Base-by-base conservation (phyloP, 2,797 vertebrate genomes). In the Novumbra hubbsi region DNA sequence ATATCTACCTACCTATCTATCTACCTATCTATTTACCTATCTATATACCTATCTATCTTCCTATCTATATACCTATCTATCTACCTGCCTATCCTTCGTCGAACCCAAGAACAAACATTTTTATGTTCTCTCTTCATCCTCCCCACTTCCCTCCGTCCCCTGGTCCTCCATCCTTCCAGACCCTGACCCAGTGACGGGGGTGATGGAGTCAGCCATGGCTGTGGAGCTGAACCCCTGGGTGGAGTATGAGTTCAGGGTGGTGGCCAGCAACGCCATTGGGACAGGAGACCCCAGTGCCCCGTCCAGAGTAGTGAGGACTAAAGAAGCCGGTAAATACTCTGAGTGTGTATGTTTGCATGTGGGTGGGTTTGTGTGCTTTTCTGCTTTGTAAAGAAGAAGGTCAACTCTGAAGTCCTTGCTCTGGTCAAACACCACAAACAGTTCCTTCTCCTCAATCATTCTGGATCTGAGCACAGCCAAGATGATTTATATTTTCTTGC, bases 211-310 rank as follows among this genome's bases (percentile, higher is more conserved):
- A 19, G 96, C 97, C 52, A 95, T 98, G 93, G 97, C 96, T 8
- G 94, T 98, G 49, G 94, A 97, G 48, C 92, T 99, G 81, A 98
- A 96, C 82, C 97, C 98, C 14, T 99, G 98, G 98, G 96, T 98
- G 79, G 97, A 99, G 73, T 99, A 99, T 28, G 97, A 99, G 86
- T 99, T 99, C 84, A 92, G 97, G 84, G 97, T 99, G 63, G 97
- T 99, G 73, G 97, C 98, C 70, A 97, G 93, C 74, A 99, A 98
- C 21, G 94, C 91, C 16, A 98, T 99, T 4, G 97, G 98, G 2
- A 98, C 97, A 0, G 97, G 98, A 76, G 97, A 99, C 79, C 97
- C 98, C 66, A 99, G 98, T 45, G 79, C 89, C 1, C 95, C 97
- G 2, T 99, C 98, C 0, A 91, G 96, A 84, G 89, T 93, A 64